These are phyloP conservation scores for Phoenicopterus ruber DNA, from an alignment of 2,113 vertebrate genomes.

Conservation along the genomic window DNA sequence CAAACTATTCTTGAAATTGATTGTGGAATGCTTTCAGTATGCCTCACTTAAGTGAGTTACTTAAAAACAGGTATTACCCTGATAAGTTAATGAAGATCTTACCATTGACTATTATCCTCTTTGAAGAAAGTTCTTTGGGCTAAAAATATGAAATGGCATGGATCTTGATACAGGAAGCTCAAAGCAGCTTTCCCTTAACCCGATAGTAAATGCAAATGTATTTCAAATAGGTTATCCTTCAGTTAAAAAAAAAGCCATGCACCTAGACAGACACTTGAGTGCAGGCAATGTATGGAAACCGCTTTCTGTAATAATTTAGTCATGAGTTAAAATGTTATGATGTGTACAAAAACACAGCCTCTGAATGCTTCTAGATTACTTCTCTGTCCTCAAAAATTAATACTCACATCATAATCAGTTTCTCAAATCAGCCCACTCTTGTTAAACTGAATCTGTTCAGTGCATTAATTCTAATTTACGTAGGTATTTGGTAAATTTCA, in stretches of 20 bases:
- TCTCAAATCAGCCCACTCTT: constrained; percentile 45
- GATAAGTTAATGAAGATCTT: not conserved
- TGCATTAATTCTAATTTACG: constrained; percentile 50
- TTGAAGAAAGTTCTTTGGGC: not conserved
- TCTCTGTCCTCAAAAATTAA: constrained; percentile 30
- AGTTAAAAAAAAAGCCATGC: not conserved
- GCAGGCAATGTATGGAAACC: not conserved
- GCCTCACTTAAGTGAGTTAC: not conserved
- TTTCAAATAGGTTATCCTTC: not conserved
- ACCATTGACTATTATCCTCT: not conserved
- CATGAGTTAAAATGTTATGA: not conserved
- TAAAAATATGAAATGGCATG: not conserved
- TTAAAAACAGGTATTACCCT: not conserved
- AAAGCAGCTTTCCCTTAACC: not conserved
- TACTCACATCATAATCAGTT: constrained; percentile 31
- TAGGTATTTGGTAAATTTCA: constrained; percentile 43
- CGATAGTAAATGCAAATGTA: not conserved
- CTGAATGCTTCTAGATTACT: constrained; percentile 4
- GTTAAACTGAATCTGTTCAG: constrained; percentile 41
- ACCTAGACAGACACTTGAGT: not conserved
- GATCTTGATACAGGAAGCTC: not conserved
- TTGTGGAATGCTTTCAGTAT: not conserved
- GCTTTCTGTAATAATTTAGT: not conserved
- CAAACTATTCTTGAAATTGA: not conserved
- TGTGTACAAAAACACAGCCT: not conserved